Conservation (phyloP, 2,113 vertebrate genomes). For the Chaetorhynchus papuensis region DNA sequence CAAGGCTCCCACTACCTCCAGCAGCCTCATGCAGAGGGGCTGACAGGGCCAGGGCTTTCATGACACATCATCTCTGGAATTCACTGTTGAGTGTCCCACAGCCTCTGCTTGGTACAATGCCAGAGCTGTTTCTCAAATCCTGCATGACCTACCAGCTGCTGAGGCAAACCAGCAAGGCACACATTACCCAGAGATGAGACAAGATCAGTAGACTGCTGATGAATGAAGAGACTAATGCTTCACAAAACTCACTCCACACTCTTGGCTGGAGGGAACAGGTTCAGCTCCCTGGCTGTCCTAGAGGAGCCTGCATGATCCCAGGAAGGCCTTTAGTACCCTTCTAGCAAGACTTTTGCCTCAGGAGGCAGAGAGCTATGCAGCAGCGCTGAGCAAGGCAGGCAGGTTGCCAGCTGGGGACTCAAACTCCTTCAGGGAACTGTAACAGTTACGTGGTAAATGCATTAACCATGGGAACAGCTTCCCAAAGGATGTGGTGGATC, state of each 20-base stretch:
- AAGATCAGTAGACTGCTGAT: background rate
- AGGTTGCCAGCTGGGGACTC: background rate
- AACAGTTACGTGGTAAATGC: background rate
- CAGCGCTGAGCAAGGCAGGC: background rate
- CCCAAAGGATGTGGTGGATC: conserved; percentile 55
- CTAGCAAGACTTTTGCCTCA: background rate
- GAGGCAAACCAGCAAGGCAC: background rate
- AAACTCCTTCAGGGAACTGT: conserved; percentile 16
- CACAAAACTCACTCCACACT: background rate
- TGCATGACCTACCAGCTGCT: background rate
- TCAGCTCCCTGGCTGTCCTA: background rate
- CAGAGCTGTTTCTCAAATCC: background rate
- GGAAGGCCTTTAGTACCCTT: background rate
- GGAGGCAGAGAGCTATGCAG: background rate
- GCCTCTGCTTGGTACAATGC: background rate
- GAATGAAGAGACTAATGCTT: background rate
- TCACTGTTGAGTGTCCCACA: background rate
- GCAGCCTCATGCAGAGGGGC: background rate
- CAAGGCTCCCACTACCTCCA: background rate
- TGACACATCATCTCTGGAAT: conserved; percentile 26
- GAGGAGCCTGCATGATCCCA: background rate
- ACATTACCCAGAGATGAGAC: background rate
- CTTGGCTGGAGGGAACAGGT: background rate
- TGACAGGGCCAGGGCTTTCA: background rate
- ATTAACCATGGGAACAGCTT: conserved; percentile 55